Evolutionary conservation across 2,888 invertebrate genomes (phyloP).

Genomic region (Helicoverpa assulta): DNA sequence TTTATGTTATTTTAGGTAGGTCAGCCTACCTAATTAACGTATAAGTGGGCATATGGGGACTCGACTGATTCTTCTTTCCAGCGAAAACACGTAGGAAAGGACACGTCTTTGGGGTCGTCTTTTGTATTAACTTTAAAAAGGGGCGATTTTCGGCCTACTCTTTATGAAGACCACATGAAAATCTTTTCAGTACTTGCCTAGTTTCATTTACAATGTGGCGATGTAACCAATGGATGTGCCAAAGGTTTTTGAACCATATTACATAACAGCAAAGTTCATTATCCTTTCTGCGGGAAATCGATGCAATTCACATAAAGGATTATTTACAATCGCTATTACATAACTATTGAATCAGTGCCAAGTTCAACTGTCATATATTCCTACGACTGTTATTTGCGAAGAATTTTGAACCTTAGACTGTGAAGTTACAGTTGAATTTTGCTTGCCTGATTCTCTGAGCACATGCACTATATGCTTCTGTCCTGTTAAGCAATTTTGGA

Average conservation of each 20-base stretch:
- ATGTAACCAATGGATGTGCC: too few species aligned
- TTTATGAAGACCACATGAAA: too few species aligned
- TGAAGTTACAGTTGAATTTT: constrained; percentile 5
- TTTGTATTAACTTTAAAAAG: too few species aligned
- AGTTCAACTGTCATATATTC: constrained; percentile 42
- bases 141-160: too few species aligned
- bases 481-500: not conserved
- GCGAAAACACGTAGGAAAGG: too few species aligned
- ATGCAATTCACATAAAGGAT: not conserved
- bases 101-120: too few species aligned
- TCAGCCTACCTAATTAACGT: too few species aligned
- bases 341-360: constrained; percentile 52
- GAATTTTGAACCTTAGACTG: not conserved
- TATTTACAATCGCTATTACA: constrained; percentile 30
- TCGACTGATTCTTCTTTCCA: too few species aligned
- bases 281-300: constrained; percentile 18
- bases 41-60: too few species aligned
- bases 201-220: too few species aligned
- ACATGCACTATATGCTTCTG: constrained; percentile 4
- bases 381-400: not conserved
- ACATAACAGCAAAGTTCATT: not conserved
- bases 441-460: not conserved
- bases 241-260: not conserved
- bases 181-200: too few species aligned
- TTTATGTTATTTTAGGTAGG: too few species aligned